Evolutionary conservation across 2,888 invertebrate species (phyloP).

Genomic region (Ophion ellenae): DNA sequence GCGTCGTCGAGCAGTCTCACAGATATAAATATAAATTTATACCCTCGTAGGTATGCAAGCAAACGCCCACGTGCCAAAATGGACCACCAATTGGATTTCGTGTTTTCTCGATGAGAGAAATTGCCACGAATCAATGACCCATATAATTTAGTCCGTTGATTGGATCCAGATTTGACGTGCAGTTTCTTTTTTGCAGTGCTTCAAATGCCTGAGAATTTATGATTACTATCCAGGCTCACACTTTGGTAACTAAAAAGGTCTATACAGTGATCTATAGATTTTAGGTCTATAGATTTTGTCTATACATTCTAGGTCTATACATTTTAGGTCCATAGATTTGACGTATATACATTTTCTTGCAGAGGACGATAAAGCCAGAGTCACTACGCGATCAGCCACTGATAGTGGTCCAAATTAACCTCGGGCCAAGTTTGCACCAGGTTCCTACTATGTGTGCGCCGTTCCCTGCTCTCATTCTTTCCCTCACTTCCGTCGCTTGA

Average conservation of each 20-base stretch:
- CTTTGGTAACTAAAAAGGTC: background rate
- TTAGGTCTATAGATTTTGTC: too few species aligned
- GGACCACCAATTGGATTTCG: background rate
- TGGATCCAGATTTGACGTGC: background rate
- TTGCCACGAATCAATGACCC: background rate
- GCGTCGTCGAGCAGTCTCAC: conserved; percentile 65
- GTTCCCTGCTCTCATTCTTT: conserved; percentile 51
- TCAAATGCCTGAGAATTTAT: background rate
- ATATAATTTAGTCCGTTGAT: background rate
- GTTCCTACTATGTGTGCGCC: conserved; percentile 57
- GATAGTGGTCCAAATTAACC: conserved; percentile 1
- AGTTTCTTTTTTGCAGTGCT: background rate
- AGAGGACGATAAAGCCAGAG: background rate
- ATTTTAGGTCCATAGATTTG: too few species aligned
- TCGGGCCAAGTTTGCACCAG: conserved; percentile 19
- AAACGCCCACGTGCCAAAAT: background rate
- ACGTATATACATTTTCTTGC: background rate
- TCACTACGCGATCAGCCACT: background rate
- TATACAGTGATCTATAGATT: background rate
- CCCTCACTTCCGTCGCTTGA: conserved; percentile 19
- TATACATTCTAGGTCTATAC: too few species aligned
- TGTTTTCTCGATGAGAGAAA: background rate
- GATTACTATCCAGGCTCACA: background rate
- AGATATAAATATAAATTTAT: conserved; percentile 66
- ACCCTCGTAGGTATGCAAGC: conserved; percentile 12